phyloP scores from a whole-genome alignment of 2,888 invertebrate genomes.

The Microdon myrmicae region DNA sequence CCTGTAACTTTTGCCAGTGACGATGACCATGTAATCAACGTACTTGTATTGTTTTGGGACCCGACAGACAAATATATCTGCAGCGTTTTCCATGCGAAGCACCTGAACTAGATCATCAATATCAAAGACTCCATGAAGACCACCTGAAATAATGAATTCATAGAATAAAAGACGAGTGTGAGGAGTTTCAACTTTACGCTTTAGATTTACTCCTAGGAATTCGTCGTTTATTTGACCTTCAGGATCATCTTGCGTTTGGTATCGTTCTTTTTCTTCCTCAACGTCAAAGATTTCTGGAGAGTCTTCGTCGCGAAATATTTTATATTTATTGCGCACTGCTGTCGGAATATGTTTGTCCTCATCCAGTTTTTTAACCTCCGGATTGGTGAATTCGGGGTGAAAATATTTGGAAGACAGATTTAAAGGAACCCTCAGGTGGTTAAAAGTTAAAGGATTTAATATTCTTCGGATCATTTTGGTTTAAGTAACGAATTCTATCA shows the following conservation, averaged over 20 bases:
- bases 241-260: slow-evolving; percentile 57
- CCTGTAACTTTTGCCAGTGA: slow-evolving; percentile 77
- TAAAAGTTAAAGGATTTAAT: too few relatives aligned
- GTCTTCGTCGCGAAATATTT: slow-evolving; percentile 78
- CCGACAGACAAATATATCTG: slow-evolving; percentile 82
- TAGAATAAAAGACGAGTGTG: slow-evolving; percentile 61
- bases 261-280: slow-evolving; percentile 72
- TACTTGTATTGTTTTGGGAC: slow-evolving; percentile 81
- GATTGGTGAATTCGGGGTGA: slow-evolving; percentile 61
- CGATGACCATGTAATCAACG: slow-evolving; percentile 86
- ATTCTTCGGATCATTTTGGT: too few relatives aligned
- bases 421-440: slow-evolving; percentile 57
- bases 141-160: slow-evolving; percentile 71
- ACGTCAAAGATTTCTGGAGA: slow-evolving; percentile 78
- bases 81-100: slow-evolving; percentile 79
- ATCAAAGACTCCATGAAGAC: slow-evolving; percentile 85
- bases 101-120: slow-evolving; percentile 84
- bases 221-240: slow-evolving; percentile 63
- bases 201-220: slow-evolving; percentile 70
- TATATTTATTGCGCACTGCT: slow-evolving; percentile 72
- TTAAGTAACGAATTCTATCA: too few relatives aligned
- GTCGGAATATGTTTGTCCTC: slow-evolving; percentile 64
- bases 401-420: slow-evolving; percentile 55
- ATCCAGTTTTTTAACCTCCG: slow-evolving; percentile 45
- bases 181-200: slow-evolving; percentile 67